phyloP scores from a whole-genome alignment of 2,797 vertebrate genomes.

The Sebastolobus altivelis region DNA sequence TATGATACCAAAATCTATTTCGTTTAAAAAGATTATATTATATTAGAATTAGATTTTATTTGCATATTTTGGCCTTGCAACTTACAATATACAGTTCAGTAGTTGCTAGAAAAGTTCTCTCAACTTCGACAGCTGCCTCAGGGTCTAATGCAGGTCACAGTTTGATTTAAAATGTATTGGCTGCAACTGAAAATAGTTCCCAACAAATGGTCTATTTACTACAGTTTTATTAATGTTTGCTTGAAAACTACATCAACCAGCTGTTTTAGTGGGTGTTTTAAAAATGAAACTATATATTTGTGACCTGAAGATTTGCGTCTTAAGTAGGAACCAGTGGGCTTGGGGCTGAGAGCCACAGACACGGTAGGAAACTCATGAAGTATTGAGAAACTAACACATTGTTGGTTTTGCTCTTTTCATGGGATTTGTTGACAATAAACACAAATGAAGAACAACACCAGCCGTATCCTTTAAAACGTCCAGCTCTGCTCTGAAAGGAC shows the following conservation, averaged over 20 bases:
- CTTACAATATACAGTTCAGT: background rate
- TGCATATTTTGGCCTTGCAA: background rate
- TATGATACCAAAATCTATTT: background rate
- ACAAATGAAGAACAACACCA: background rate
- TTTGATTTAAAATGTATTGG: background rate
- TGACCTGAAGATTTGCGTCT: background rate
- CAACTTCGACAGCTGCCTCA: too few relatives aligned
- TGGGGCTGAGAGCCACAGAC: background rate
- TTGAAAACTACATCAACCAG: background rate
- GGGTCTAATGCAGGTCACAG: background rate
- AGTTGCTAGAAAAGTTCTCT: background rate
- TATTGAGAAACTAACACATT: background rate
- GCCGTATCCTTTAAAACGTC: background rate
- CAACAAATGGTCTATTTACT: background rate
- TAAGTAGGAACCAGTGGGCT: background rate
- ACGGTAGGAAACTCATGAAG: too few relatives aligned
- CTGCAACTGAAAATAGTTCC: background rate
- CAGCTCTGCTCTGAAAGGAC: background rate
- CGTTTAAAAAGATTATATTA: background rate
- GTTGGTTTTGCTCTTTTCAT: conserved; percentile 1
- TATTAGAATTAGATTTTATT: background rate
- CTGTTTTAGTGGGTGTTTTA: background rate
- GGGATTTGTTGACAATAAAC: background rate
- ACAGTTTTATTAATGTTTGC: background rate
- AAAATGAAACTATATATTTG: background rate